phyloP scores from a whole-genome alignment of 2,113 vertebrate genomes.

The Pelodiscus sinensis region DNA sequence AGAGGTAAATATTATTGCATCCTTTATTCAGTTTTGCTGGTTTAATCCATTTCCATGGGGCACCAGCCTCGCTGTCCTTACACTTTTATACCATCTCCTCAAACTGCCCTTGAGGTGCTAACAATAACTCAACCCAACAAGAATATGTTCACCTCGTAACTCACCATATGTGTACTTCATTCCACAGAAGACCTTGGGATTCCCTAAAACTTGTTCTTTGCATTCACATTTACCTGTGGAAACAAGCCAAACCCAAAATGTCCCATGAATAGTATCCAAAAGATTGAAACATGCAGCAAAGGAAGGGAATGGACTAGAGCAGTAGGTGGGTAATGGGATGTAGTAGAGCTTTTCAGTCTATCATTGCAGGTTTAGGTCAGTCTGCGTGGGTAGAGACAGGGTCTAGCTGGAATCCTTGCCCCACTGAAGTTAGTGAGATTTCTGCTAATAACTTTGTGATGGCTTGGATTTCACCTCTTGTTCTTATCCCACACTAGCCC shows the following conservation, averaged over 20 bases:
- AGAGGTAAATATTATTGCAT: too few species aligned
- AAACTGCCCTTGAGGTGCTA: not conserved
- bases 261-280: not conserved
- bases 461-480: not conserved
- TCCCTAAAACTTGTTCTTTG: conserved; percentile 92
- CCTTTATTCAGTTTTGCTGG: not conserved
- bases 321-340: not conserved
- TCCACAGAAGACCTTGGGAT: conserved; percentile 91
- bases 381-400: not conserved
- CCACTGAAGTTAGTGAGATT: not conserved
- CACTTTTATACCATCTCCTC: not conserved
- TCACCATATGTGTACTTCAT: conserved; percentile 97
- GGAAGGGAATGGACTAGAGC: not conserved
- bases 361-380: not conserved
- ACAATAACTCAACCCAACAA: not conserved
- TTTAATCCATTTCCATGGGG: not conserved
- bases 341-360: not conserved
- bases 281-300: fast-evolving
- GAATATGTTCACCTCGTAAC: conserved; percentile 38
- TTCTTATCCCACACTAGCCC: not conserved
- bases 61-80: not conserved
- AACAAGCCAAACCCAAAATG: conserved; percentile 44
- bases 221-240: conserved; percentile 95
- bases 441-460: not conserved
- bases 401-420: not conserved